phyloP scores from a whole-genome alignment of 2,888 invertebrate genomes.

The Tetragnatha montana region DNA sequence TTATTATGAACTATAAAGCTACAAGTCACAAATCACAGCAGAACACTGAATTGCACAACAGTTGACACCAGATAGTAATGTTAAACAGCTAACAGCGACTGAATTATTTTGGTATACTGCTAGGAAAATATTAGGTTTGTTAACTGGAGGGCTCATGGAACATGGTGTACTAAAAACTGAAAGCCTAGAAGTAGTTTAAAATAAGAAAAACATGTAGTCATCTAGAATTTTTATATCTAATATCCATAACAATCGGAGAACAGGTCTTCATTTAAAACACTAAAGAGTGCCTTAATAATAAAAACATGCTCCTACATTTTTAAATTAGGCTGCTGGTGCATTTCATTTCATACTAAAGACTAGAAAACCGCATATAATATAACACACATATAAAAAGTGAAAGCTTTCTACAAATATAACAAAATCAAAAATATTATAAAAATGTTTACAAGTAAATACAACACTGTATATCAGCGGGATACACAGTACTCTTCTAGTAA shows the following conservation, averaged over 20 bases:
- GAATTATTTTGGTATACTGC: conserved; percentile 65
- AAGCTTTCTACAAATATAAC: conserved; percentile 71
- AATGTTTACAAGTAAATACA: conserved; percentile 70
- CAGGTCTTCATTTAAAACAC: conserved; percentile 51
- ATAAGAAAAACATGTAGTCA: conserved; percentile 12
- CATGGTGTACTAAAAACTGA: not conserved
- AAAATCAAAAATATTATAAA: conserved; percentile 71
- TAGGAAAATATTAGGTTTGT: conserved; percentile 58
- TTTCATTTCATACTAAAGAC: conserved; percentile 69
- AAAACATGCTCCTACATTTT: conserved; percentile 32
- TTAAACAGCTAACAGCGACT: conserved; percentile 67
- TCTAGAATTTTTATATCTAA: conserved; percentile 29
- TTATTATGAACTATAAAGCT: conserved; percentile 67
- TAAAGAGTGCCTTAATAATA: conserved; percentile 21
- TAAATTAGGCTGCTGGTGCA: conserved; percentile 38
- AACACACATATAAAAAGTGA: conserved; percentile 71
- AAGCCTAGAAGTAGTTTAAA: conserved; percentile 1
- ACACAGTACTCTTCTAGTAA: conserved; percentile 59
- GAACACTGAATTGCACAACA: conserved; percentile 71
- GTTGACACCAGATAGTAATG: conserved; percentile 68
- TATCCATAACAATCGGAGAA: conserved; percentile 30
- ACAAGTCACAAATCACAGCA: conserved; percentile 70
- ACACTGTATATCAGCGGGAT: conserved; percentile 65
- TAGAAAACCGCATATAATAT: conserved; percentile 70
- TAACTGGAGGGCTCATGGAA: conserved; percentile 27